Conservation (phyloP, 2,888 invertebrate genomes). For the Poecilobothrus nobilitatus region DNA sequence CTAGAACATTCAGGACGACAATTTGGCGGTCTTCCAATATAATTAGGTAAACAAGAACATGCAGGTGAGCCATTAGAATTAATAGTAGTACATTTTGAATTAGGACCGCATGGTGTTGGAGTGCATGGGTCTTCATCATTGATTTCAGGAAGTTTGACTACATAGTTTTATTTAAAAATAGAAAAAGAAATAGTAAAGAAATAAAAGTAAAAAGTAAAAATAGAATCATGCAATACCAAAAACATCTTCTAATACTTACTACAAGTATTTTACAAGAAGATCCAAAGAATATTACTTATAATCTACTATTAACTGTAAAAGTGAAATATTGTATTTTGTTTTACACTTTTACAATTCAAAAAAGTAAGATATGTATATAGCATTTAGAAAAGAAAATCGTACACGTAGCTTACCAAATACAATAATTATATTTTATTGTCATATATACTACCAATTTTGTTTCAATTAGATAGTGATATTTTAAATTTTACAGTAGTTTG, state of each 20-base stretch:
- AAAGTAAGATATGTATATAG: too few relatives aligned
- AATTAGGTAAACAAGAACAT: conserved; percentile 71
- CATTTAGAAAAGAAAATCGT: too few relatives aligned
- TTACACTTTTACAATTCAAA: not conserved
- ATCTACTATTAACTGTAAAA: too few relatives aligned
- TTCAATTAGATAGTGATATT: not conserved
- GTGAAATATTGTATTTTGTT: not conserved
- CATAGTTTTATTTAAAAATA: conserved; percentile 17
- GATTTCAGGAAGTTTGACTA: conserved; percentile 46
- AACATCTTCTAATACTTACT: not conserved
- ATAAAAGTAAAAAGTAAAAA: not conserved
- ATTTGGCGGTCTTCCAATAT: conserved; percentile 74
- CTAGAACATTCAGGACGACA: conserved; percentile 71
- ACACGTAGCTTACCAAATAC: too few relatives aligned
- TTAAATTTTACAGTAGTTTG: not conserved
- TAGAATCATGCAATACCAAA: conserved; percentile 15
- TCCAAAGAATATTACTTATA: not conserved
- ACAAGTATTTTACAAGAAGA: not conserved
- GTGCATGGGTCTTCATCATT: conserved; percentile 62
- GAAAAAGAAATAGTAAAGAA: conserved; percentile 22
- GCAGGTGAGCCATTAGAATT: conserved; percentile 67
- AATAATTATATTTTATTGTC: too few relatives aligned
- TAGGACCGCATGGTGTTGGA: conserved; percentile 76
- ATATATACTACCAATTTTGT: too few relatives aligned
- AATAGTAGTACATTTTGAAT: conserved; percentile 67